Evolutionary conservation across 2,888 invertebrate genomes (phyloP).

Genomic region (Stomorhina lunata): DNA sequence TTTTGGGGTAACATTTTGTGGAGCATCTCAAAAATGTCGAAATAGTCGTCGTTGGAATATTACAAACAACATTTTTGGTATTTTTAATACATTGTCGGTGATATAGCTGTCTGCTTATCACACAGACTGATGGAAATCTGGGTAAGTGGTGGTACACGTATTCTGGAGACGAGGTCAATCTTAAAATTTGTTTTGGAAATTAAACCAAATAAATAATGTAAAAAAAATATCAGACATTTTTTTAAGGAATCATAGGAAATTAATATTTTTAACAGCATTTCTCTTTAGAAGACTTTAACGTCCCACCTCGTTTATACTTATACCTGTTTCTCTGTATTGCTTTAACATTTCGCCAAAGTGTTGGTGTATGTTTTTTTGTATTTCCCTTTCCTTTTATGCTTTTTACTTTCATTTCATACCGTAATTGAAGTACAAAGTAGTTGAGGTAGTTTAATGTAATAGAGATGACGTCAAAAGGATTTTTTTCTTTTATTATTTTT

Average conservation of each 20-base stretch:
- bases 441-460: slow-evolving; percentile 51
- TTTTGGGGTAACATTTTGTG: not conserved
- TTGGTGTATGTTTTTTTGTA: slow-evolving; percentile 2
- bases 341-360: slow-evolving; percentile 9
- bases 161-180: not conserved
- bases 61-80: not conserved
- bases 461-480: slow-evolving; percentile 53
- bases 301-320: no score
- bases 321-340: no score
- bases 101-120: not conserved
- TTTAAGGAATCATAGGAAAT: no score
- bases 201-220: not conserved
- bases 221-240: not conserved
- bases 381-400: not conserved
- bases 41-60: not conserved
- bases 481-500: no score
- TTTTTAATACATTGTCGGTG: not conserved
- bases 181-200: not conserved
- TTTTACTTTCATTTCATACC: slow-evolving; percentile 3
- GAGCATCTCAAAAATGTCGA: not conserved
- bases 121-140: not conserved
- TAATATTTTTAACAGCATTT: no score
- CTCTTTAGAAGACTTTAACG: no score
- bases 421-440: slow-evolving; percentile 37
- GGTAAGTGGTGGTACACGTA: not conserved